These are phyloP conservation scores for Margarornis squamiger DNA, from an alignment of 2,797 vertebrate species.

Conservation along the genomic window DNA sequence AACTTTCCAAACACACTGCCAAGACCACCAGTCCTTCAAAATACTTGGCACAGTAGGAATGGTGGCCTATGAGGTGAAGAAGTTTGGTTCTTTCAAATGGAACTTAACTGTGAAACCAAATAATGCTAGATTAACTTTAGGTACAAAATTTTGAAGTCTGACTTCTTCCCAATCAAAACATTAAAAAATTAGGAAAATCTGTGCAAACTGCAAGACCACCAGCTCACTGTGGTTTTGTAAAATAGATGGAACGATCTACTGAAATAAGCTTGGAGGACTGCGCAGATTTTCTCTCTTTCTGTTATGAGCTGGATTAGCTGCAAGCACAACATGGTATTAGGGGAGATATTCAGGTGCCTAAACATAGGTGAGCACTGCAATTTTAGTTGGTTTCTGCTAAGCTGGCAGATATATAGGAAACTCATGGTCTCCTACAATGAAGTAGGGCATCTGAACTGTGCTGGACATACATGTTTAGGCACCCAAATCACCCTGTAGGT, in stretches of 20 bases:
- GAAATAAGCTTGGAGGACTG: not conserved
- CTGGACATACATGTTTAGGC: not conserved
- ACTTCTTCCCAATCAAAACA: slow-evolving; percentile 41
- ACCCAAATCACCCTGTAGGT: not conserved
- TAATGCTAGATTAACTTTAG: slow-evolving; percentile 19
- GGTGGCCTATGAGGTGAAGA: not conserved
- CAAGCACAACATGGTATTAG: not conserved
- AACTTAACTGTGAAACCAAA: slow-evolving; percentile 8
- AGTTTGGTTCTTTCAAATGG: not conserved
- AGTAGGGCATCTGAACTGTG: not conserved
- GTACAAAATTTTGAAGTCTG: slow-evolving; percentile 22
- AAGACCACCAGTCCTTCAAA: slow-evolving; percentile 30
- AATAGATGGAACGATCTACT: not conserved
- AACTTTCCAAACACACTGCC: slow-evolving; percentile 28
- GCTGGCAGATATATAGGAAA: not conserved
- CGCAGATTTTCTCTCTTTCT: not conserved
- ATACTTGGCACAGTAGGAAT: slow-evolving; percentile 2
- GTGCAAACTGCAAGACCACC: slow-evolving; percentile 7
- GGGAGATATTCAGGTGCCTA: not conserved
- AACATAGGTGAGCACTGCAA: not conserved
- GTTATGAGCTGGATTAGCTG: not conserved
- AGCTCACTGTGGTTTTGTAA: not conserved
- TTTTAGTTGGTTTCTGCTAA: not conserved
- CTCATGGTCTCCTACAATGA: not conserved
- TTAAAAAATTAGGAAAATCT: slow-evolving; percentile 38